Base-by-base conservation (phyloP, 2,797 vertebrate species). In the Thunnus albacares region DNA sequence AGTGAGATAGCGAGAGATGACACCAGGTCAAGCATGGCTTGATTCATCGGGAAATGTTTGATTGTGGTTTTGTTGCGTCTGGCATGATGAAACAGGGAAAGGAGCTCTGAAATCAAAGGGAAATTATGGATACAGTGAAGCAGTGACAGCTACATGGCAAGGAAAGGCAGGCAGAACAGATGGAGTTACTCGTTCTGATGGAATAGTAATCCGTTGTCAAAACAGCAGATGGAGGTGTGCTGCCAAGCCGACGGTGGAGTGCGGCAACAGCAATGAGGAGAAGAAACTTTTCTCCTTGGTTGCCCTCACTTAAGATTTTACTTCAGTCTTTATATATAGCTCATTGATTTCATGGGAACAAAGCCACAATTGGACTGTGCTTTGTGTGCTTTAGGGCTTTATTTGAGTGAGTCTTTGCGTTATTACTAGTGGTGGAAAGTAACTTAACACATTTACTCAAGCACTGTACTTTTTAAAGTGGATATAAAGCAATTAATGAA, bases 201-300 rank as follows among this genome's bases (percentile, higher is more conserved):
- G 88, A 93, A 88, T 55, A 30, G 80, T 77, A 88, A 83, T 84
- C 64, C 35, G 56, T 91, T 88, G 87, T 92, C 90, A 90, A 89
- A 91, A 80, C 87, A 91, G 92, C 94, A 95, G 93, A 95, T 94
- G 94, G 93, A 91, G 61, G 78, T 83, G 78, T 80, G 82, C 85
- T 87, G 91, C 84, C 45, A 79, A 81, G 80, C 57, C 49, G 49
- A 87, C 15, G 43, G 59, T 9, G 24, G 24, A 82, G 65, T 45
- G 22, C 33, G 65, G 75, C 71, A 68, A 38, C 72, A 28, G 57
- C 69, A 73, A 41, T 2, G 26, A 77, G 18, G 53, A 69, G 62
- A 68, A 58, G 26, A 83, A 85, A 87, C 62, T 82, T 80, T 77
- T 69, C 43, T 79, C 53, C 53, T 82, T 51, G 26, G 38, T 41